These are phyloP conservation scores for Platycnemis pennipes DNA, from an alignment of 2,888 invertebrate species.

Conservation along the genomic window DNA sequence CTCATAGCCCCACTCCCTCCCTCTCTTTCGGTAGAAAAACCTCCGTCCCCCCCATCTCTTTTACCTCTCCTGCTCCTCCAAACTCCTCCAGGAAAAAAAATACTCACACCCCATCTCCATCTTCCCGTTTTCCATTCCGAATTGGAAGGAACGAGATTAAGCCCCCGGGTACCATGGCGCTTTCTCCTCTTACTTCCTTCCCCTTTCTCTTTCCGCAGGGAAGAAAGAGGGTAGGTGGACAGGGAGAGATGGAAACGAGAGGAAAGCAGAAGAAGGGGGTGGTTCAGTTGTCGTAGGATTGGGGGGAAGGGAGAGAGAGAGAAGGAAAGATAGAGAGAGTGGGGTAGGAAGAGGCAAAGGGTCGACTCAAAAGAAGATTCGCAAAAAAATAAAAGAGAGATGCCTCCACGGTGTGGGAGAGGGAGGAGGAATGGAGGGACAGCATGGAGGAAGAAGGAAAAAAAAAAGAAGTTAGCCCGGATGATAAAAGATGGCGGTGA, in stretches of 20 bases:
- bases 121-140: slow-evolving; percentile 13
- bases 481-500: slow-evolving; percentile 58
- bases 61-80: neutral
- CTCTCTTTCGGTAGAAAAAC: neutral
- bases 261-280: neutral
- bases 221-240: neutral
- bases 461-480: slow-evolving; percentile 46
- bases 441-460: no score
- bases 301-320: no score
- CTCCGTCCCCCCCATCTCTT: neutral
- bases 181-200: neutral
- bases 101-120: neutral
- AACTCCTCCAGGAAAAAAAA: neutral
- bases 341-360: neutral
- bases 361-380: slow-evolving; percentile 8
- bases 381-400: neutral
- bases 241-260: neutral
- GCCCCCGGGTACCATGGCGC: slow-evolving; percentile 48
- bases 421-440: neutral
- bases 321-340: no score
- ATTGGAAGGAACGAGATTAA: slow-evolving; percentile 58
- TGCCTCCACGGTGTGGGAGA: neutral
- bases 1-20: neutral
- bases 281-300: no score
- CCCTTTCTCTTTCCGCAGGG: neutral